Conservation (phyloP, 2,113 vertebrate species). For the Elephas maximus region DNA sequence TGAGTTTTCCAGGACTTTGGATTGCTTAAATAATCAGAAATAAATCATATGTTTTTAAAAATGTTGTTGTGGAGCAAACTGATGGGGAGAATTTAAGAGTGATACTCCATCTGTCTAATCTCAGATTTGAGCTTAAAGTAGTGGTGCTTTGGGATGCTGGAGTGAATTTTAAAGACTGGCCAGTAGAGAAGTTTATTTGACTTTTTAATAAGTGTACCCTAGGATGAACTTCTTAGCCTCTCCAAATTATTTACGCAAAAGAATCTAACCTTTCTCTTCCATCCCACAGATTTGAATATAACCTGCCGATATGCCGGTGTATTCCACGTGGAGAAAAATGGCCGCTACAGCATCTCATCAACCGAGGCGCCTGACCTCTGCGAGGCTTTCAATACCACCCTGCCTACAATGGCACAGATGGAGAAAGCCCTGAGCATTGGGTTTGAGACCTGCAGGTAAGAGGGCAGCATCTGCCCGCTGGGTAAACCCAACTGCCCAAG, state of each 20-base stretch:
- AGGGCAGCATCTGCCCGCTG: not conserved
- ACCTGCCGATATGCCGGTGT: constrained; percentile 92
- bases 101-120: not conserved
- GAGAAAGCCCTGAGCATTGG: constrained; percentile 71
- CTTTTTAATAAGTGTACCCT: not conserved
- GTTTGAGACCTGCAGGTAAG: constrained; percentile 96
- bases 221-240: not conserved
- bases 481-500: no score
- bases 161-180: not conserved
- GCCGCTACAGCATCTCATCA: constrained; percentile 91
- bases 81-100: not conserved
- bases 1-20: not conserved
- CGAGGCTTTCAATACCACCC: constrained; percentile 84
- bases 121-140: not conserved
- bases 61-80: not conserved
- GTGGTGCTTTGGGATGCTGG: not conserved
- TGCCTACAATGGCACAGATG: constrained; percentile 91
- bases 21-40: not conserved
- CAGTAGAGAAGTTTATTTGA: not conserved
- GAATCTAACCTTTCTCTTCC: constrained; percentile 41
- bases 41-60: not conserved
- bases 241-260: not conserved
- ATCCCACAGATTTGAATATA: constrained; percentile 87
- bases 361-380: constrained; percentile 89
- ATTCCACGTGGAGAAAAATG: constrained; percentile 92